Evolutionary conservation across 2,113 vertebrate species (phyloP).

Genomic region (Camarhynchus parvulus): DNA sequence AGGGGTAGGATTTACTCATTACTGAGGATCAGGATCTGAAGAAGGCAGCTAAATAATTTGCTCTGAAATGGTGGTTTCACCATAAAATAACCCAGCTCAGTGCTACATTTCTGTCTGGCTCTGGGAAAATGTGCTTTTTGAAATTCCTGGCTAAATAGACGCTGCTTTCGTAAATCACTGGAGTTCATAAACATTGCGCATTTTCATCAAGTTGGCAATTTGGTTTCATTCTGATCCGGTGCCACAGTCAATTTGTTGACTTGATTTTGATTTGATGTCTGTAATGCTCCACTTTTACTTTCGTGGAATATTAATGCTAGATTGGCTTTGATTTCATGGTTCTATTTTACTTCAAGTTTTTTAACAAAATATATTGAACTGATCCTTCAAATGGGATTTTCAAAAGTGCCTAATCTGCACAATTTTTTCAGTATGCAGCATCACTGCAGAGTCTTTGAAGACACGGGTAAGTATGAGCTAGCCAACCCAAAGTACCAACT

Average conservation of each 20-base stretch:
- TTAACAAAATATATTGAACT: conserved; percentile 30
- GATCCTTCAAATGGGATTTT: conserved; percentile 27
- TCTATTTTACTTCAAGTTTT: conserved; percentile 26
- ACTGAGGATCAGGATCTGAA: background rate
- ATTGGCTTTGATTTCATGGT: conserved; percentile 41
- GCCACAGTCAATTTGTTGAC: background rate
- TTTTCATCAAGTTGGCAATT: conserved; percentile 26
- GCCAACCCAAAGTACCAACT: background rate
- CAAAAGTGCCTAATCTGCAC: conserved; percentile 17
- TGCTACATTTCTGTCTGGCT: background rate
- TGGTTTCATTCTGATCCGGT: conserved; percentile 4
- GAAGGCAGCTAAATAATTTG: background rate
- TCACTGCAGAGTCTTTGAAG: background rate
- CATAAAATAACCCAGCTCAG: background rate
- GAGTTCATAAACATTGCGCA: background rate
- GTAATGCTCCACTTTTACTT: conserved; percentile 21
- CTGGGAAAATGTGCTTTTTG: background rate
- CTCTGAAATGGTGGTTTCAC: background rate
- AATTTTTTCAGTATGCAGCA: background rate
- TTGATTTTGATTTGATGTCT: conserved; percentile 53
- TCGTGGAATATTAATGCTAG: conserved; percentile 21
- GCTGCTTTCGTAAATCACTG: fast-evolving
- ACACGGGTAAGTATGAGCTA: background rate
- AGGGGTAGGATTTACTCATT: background rate
- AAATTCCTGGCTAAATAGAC: conserved; percentile 15